Evolutionary conservation across 2,888 invertebrate genomes (phyloP).

Genomic region (Liodrosophila aerea): DNA sequence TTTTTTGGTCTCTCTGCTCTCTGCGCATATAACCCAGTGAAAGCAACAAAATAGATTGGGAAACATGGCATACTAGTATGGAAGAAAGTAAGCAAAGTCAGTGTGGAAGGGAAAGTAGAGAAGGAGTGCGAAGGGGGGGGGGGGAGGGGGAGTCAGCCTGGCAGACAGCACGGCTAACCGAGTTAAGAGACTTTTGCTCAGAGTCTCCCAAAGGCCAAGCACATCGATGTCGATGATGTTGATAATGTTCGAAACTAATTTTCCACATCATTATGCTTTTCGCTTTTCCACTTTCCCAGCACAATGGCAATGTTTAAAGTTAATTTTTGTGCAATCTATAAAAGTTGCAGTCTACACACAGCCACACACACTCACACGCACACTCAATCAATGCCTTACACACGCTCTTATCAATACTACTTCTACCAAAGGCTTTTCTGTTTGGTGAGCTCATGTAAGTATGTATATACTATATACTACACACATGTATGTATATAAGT

Average conservation of each 20-base stretch:
- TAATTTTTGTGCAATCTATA: conserved; percentile 31
- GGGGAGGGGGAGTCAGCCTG: conserved; percentile 16
- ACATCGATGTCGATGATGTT: conserved; percentile 8
- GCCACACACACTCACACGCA: conserved; percentile 1
- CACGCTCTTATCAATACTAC: background rate
- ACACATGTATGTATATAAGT: background rate
- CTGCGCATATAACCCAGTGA: conserved; percentile 76
- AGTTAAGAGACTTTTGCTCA: conserved; percentile 36
- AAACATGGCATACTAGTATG: conserved; percentile 32
- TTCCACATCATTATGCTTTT: conserved; percentile 72
- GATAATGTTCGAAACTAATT: conserved; percentile 56
- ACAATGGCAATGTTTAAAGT: conserved; percentile 19
- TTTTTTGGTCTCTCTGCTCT: conserved; percentile 24
- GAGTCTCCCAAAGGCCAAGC: conserved; percentile 22
- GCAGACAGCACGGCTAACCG: conserved; percentile 27
- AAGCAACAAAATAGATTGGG: conserved; percentile 65
- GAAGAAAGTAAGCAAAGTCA: conserved; percentile 4
- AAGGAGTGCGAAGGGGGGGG: conserved; percentile 24
- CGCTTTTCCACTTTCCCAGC: conserved; percentile 58
- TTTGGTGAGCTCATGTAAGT: conserved; percentile 3
- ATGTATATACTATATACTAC: background rate
- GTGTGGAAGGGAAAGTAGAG: conserved; percentile 9
- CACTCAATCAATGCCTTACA: background rate
- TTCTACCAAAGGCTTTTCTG: conserved; percentile 14
- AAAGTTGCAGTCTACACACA: conserved; percentile 13